Conservation (phyloP, 2,113 vertebrate species). For the Podocnemis expansa region DNA sequence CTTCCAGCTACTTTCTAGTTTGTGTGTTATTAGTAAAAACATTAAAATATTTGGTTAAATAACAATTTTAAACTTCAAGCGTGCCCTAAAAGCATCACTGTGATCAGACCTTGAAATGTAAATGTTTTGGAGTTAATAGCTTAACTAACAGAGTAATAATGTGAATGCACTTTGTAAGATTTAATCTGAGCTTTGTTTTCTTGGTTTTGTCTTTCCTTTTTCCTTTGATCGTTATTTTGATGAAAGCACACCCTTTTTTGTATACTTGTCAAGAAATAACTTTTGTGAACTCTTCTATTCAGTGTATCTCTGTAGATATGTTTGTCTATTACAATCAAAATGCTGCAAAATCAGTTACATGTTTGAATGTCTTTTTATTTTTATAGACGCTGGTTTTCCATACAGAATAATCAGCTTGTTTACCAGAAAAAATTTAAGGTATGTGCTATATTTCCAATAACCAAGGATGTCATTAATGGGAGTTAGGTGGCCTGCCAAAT, state of each 20-base stretch:
- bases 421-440: constrained; percentile 99
- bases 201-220: constrained; percentile 40
- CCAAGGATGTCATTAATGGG: neutral
- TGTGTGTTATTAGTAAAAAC: neutral
- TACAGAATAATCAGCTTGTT: constrained; percentile 98
- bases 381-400: constrained; percentile 97
- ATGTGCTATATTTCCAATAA: constrained; percentile 43
- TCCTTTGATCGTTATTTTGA: neutral
- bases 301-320: constrained; percentile 27
- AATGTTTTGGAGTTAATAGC: constrained; percentile 16
- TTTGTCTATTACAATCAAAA: neutral
- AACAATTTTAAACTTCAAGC: neutral
- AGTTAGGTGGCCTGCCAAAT: neutral
- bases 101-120: constrained; percentile 16
- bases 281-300: neutral
- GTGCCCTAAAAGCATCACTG: constrained; percentile 2
- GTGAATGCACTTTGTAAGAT: constrained; percentile 32
- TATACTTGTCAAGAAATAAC: constrained; percentile 16
- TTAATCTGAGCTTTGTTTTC: constrained; percentile 44
- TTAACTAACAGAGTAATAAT: constrained; percentile 61
- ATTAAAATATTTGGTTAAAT: neutral
- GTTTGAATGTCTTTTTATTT: constrained; percentile 70
- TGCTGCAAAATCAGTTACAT: neutral
- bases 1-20: neutral
- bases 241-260: neutral